Base-by-base conservation (phyloP, 2,888 invertebrate species). In the Cacoxenus indagator region DNA sequence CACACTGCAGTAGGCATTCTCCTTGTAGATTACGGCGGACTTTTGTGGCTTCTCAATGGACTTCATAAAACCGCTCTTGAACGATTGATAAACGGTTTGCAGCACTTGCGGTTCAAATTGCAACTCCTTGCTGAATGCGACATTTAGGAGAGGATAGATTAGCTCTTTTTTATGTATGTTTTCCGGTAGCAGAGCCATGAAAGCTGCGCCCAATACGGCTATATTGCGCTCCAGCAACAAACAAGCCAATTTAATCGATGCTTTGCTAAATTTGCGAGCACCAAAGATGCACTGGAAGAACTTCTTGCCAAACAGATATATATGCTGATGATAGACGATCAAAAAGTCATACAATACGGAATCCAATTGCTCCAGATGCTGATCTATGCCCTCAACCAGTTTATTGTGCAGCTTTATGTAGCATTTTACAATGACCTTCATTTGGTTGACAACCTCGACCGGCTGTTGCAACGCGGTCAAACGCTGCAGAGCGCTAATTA, bases 11-110 rank as follows among this genome's bases (percentile, higher is more conserved):
- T 88, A 84, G 68, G 91, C 89, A 82, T 92, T 91, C 67, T 90
- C 90, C 54, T 91, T 87, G 74, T 93, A 92, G 64, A 93, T 90
- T 74, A 91, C 91, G 0, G 92, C 91, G 3, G 91, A 91, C 87
- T 93, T 93, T 71, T 92, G 92, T 0, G 93, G 93, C 80, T 93
- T 93, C 77, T 92, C 91, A 51, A 93, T 86, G 70, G 91, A 89
- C 85, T 92, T 92, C 64, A 89, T 84, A 43, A 95, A 90, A 72
- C 92, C 91, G 0, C 89, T 87, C 84, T 92, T 91, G 74, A 92
- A 92, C 77, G 91, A 89, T 55, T 90, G 87, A 78, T 90, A 92
- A 66, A 93, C 88, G 64, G 86, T 89, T 24, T 83, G 79, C 3
- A 93, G 83, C 27, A 92, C 87, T 26, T 89, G 86, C 45, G 89